phyloP scores from a whole-genome alignment of 2,113 vertebrate species.

The Aldabrachelys gigantea region DNA sequence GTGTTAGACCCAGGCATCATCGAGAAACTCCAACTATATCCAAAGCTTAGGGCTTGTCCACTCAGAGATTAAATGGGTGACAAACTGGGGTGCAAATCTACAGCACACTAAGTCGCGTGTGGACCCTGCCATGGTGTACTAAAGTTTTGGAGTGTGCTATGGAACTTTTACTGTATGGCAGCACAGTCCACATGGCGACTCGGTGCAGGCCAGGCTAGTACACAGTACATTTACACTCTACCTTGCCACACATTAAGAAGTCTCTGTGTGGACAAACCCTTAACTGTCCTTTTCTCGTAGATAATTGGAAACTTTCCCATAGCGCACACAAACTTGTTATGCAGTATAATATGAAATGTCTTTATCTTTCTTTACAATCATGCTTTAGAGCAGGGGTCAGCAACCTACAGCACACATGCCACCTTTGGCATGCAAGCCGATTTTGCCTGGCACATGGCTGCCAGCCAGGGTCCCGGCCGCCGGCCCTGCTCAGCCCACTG shows the following conservation, averaged over 20 bases:
- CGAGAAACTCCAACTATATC: accelerated
- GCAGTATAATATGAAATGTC: accelerated
- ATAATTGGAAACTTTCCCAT: accelerated
- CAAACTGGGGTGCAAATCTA: no score
- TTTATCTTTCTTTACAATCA: accelerated
- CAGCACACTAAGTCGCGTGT: no score
- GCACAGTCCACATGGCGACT: no score
- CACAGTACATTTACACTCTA: not conserved
- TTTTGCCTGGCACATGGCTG: no score
- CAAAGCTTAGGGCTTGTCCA: not conserved
- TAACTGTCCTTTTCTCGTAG: accelerated
- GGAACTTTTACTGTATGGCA: no score
- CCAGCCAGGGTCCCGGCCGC: no score
- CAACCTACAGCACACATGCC: no score
- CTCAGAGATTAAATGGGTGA: no score
- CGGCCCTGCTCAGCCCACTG: no score
- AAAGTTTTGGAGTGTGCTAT: no score
- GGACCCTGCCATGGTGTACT: no score
- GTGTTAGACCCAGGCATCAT: not conserved
- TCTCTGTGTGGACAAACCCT: not conserved
- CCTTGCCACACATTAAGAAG: not conserved
- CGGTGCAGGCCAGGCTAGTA: not conserved
- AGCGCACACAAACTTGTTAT: accelerated
- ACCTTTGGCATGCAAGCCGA: no score
- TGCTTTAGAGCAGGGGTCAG: accelerated